These are phyloP conservation scores for Drosophila borealis DNA, from an alignment of 2,888 invertebrate genomes.

Conservation along the genomic window DNA sequence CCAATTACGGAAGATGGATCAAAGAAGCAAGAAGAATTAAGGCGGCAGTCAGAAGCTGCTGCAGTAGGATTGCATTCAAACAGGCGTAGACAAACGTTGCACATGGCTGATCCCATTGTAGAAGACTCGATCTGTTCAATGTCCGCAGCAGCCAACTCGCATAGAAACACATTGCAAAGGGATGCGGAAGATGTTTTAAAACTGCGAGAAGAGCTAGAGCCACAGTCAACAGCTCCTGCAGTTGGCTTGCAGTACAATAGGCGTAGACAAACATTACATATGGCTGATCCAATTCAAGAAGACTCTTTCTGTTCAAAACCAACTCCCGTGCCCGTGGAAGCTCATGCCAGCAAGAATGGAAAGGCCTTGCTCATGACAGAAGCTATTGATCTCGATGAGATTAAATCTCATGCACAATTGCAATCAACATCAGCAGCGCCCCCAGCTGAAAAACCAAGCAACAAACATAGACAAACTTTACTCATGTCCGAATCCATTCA, in stretches of 20 bases:
- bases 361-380: background rate
- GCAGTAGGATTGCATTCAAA: background rate
- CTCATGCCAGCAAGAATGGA: background rate
- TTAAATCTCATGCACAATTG: background rate
- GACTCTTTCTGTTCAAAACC: constrained; percentile 15
- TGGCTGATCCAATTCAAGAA: constrained; percentile 27
- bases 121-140: constrained; percentile 16
- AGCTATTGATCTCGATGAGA: background rate
- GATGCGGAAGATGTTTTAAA: background rate
- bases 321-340: background rate
- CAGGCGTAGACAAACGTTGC: constrained; percentile 11
- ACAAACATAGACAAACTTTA: constrained; percentile 20
- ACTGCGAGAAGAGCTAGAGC: background rate
- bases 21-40: background rate
- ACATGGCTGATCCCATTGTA: constrained; percentile 11
- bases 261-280: constrained; percentile 16
- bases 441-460: background rate
- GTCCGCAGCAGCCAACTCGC: background rate
- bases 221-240: background rate
- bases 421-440: background rate
- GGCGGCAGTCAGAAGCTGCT: background rate
- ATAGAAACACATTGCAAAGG: background rate
- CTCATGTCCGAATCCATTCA: constrained; percentile 16
- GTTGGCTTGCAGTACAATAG: background rate
- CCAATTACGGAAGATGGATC: background rate